A percentile compares a stretch with the other conserved stretches of the same genome.
Conservation (phyloP, 2,113 vertebrate genomes). For the Ellobius talpinus region DNA sequence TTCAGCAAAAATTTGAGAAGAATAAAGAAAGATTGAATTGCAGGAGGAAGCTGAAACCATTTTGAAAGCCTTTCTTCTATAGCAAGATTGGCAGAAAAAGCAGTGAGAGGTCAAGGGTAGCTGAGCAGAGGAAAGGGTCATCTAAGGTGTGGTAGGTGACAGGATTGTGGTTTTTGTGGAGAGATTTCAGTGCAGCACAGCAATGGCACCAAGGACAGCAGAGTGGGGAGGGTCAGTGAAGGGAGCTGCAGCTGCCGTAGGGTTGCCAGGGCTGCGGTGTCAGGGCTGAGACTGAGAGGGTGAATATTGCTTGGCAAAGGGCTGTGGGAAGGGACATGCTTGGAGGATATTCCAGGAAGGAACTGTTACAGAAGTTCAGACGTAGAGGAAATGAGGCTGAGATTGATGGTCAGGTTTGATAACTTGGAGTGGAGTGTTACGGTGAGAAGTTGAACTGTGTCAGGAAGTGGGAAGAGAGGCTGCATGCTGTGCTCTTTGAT, state of each 20-base stretch:
- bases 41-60: neutral
- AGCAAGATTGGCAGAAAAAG: neutral
- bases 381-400: neutral
- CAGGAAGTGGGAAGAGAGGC: neutral
- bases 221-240: neutral
- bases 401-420: neutral
- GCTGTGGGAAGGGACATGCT: neutral
- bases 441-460: neutral
- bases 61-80: neutral
- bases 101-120: neutral
- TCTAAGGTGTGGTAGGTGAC: neutral
- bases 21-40: neutral
- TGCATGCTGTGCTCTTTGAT: neutral
- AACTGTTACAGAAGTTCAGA: neutral
- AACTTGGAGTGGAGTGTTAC: neutral
- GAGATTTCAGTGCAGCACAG: neutral
- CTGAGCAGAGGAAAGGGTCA: neutral
- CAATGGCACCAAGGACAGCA: no score
- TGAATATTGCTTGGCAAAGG: neutral
- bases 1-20: neutral
- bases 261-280: neutral
- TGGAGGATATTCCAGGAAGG: neutral
- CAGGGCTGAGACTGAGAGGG: neutral
- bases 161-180: neutral
- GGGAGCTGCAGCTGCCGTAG: neutral